A percentile compares a stretch with the other conserved stretches of the same genome.
Conservation (phyloP, 2,797 vertebrate genomes). For the Anolis apletophallus region DNA sequence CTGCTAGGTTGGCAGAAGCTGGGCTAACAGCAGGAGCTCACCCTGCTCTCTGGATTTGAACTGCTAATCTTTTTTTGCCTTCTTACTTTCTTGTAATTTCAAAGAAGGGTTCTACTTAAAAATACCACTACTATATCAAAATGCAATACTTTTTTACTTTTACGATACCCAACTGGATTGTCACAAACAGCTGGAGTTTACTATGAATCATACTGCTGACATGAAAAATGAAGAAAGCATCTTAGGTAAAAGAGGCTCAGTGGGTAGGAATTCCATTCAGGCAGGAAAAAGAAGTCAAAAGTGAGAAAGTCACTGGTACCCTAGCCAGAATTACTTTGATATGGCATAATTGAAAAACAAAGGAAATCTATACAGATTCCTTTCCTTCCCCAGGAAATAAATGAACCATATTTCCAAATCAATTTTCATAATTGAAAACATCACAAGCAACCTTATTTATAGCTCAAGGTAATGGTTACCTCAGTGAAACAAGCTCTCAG, state of each 20-base stretch:
- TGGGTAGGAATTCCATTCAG: background rate
- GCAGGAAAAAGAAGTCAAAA: background rate
- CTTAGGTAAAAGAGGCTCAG: background rate
- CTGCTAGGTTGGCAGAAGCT: no score
- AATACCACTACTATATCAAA: background rate
- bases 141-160: background rate
- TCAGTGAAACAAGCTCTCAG: background rate
- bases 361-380: conserved; percentile 59
- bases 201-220: conserved; percentile 5
- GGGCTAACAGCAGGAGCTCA: no score
- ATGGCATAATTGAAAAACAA: conserved; percentile 48
- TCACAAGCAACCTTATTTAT: conserved; percentile 39
- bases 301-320: background rate
- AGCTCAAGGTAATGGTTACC: conserved; percentile 19
- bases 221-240: background rate
- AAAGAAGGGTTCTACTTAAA: background rate
- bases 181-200: conserved; percentile 8
- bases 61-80: no score
- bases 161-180: background rate
- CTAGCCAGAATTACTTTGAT: conserved; percentile 28
- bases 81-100: background rate
- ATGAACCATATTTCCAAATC: conserved; percentile 54
- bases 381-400: conserved; percentile 41
- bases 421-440: conserved; percentile 58
- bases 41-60: no score